Evolutionary conservation across 1,140 invertebrate genomes (phyloP), one percentile per base, ranked within the genome.

Genomic region (Drosophila virilis): DNA sequence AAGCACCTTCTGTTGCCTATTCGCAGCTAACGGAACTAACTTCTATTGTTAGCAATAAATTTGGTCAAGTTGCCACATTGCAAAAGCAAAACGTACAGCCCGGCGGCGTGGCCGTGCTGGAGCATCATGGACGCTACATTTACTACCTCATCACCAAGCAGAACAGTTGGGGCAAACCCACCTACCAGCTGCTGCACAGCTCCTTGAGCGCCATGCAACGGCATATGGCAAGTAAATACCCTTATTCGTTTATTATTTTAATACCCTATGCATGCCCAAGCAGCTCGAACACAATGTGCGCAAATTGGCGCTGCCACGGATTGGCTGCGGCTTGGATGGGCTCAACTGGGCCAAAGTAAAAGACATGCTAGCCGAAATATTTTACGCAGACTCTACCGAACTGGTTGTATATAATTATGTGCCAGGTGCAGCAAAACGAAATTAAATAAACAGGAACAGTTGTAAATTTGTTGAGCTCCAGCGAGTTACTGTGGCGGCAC

Each of bases 311-410:
- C 93, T 95, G 80, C 95, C 95, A 2, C 85, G 91, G 71, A 94
- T 96, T 64, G 95, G 95, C 2, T 95, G 94, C 91, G 95, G 95
- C 6, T 77, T 95, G 28, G 95, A 96, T 76, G 79, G 93, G 8
- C 83, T 96, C 2, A 84, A 94, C 50, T 96, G 95, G 95, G 57
- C 65, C 1, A 91, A 93, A 68, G 94, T 95, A 0, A 93, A 93
- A 68, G 72, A 90, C 12, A 91, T 94, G 68, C 72, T 95, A 0
- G 79, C 92, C 48, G 92, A 93, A 70, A 75, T 94, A 3, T 95
- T 95, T 77, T 13, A 73, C 48, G 83, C 93, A 40, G 80, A 91
- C 66, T 68, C 83, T 15, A 66, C 93, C 42, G 83, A 93, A 51
- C 92, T 94, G 45, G 72, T 83, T 6, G 91, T 94, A 7, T 94